Evolutionary conservation across 35 echinoderm and acorn worm genomes (phyloP).

Genomic region (Anneissia japonica): DNA sequence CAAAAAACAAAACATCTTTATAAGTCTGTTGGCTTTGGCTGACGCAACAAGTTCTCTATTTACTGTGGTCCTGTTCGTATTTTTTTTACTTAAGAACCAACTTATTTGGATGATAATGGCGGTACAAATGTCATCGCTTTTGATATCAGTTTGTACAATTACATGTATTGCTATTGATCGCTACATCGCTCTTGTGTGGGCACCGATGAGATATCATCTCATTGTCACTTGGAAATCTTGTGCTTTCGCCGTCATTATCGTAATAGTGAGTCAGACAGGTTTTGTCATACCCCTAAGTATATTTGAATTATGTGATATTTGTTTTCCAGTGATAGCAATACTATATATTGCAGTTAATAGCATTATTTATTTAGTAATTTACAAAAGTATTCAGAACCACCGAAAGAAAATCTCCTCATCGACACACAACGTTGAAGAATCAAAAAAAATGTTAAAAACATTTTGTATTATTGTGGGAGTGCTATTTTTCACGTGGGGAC

Average conservation of each 20-base stretch:
- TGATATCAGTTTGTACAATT: not conserved
- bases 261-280: not conserved
- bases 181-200: not conserved
- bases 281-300: not conserved
- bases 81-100: not conserved
- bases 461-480: not conserved
- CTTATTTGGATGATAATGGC: not conserved
- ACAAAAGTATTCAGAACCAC: not conserved
- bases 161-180: not conserved
- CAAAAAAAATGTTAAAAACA: not conserved
- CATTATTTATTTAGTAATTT: not conserved
- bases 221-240: not conserved
- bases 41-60: not conserved
- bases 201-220: not conserved
- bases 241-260: not conserved
- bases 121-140: not conserved
- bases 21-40: not conserved
- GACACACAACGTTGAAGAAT: not conserved
- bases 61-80: not conserved
- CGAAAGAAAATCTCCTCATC: not conserved
- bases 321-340: not conserved
- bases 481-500: not conserved
- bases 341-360: not conserved
- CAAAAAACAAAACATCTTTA: not conserved
- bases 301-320: not conserved